phyloP scores from a whole-genome alignment of 2,888 invertebrate species.

The Heteropelma amictum region DNA sequence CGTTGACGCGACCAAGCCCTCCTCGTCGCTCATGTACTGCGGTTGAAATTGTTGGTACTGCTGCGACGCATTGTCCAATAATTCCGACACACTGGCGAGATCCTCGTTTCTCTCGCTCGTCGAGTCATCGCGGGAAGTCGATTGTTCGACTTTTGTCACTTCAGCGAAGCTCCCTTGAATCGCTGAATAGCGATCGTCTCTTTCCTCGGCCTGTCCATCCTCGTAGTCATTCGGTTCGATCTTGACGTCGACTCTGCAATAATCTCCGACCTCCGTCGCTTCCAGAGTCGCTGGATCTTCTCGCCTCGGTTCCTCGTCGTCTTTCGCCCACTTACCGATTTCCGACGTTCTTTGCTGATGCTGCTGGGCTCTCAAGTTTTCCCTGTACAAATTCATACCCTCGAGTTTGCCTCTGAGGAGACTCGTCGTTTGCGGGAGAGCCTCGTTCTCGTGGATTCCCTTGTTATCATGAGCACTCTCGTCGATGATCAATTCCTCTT shows the following conservation, averaged over 20 bases:
- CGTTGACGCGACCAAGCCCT: constrained; percentile 89
- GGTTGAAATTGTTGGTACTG: constrained; percentile 76
- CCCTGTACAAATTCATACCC: constrained; percentile 49
- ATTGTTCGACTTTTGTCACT: constrained; percentile 27
- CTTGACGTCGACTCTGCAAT: constrained; percentile 8
- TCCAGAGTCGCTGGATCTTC: constrained; percentile 54
- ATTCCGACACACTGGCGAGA: constrained; percentile 87
- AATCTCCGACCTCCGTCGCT: constrained; percentile 68
- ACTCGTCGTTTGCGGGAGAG: constrained; percentile 64
- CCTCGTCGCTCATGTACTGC: constrained; percentile 82
- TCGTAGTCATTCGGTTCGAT: constrained; percentile 64
- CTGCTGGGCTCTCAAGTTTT: constrained; percentile 25
- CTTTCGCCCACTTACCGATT: constrained; percentile 50
- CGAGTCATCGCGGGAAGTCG: constrained; percentile 22
- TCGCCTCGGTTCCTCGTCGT: neutral
- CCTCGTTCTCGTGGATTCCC: constrained; percentile 56
- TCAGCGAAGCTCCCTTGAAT: constrained; percentile 64
- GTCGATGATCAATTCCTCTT: constrained; percentile 85
- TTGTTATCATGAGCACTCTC: constrained; percentile 79
- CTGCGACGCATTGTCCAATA: constrained; percentile 86
- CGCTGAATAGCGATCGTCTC: constrained; percentile 79
- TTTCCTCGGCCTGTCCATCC: constrained; percentile 74
- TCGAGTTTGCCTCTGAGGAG: constrained; percentile 72
- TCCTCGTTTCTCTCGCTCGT: constrained; percentile 73
- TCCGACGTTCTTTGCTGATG: constrained; percentile 1